Evolutionary conservation across 2,113 vertebrate genomes (phyloP).

Genomic region (Phoxinus phoxinus): DNA sequence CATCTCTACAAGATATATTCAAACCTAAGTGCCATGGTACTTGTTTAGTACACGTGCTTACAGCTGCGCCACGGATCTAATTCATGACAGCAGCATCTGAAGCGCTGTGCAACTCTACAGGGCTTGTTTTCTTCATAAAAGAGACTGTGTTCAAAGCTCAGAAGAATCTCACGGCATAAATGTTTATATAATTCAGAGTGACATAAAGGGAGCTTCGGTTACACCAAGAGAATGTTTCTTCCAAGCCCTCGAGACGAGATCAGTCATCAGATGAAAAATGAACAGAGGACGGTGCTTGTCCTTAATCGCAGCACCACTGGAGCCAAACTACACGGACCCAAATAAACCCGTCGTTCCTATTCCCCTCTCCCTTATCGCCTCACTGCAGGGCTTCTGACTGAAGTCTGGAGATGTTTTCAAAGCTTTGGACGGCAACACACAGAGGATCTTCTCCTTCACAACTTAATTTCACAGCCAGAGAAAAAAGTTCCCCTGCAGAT

Average conservation of each 20-base stretch:
- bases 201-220: slow-evolving; percentile 51
- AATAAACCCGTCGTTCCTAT: slow-evolving; percentile 61
- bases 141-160: slow-evolving; percentile 39
- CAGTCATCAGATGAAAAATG: slow-evolving; percentile 56
- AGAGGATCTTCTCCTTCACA: slow-evolving; percentile 5
- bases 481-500: slow-evolving; percentile 12
- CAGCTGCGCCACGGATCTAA: not conserved
- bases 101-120: not conserved
- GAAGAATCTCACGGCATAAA: slow-evolving; percentile 56
- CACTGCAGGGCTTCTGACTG: slow-evolving; percentile 65
- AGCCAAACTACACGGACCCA: slow-evolving; percentile 57
- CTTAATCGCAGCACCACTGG: slow-evolving; percentile 59
- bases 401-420: slow-evolving; percentile 61
- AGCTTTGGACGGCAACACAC: not conserved
- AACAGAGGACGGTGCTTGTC: slow-evolving; percentile 56
- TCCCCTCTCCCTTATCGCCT: slow-evolving; percentile 67
- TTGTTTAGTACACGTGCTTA: not conserved
- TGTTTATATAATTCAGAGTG: slow-evolving; percentile 64
- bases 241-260: slow-evolving; percentile 50
- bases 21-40: not conserved
- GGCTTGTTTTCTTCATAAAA: slow-evolving; percentile 11
- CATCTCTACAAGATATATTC: not conserved
- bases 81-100: not conserved
- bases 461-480: slow-evolving; percentile 28
- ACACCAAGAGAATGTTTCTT: slow-evolving; percentile 55